Percentiles rank a stretch among this genome's conserved stretches.
phyloP scores from a whole-genome alignment of 23 tunicate genomes.

The Trididemnum miniatum region DNA sequence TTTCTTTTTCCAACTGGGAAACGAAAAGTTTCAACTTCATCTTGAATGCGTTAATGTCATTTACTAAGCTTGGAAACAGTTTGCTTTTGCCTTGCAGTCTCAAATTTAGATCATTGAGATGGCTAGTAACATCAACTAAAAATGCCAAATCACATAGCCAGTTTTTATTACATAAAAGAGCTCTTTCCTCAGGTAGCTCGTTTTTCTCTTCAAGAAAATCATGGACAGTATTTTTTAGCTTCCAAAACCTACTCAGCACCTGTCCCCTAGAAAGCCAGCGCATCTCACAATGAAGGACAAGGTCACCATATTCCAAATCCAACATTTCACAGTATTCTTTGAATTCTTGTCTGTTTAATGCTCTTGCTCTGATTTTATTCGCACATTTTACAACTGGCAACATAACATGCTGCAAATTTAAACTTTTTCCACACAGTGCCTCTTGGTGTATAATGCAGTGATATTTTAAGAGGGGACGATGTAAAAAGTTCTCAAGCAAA shows the following conservation, averaged over 20 bases:
- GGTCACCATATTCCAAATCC: neutral
- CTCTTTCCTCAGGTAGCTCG: neutral
- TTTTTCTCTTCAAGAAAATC: neutral
- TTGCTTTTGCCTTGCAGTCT: too few relatives aligned
- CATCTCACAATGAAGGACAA: constrained; percentile 1
- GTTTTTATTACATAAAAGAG: too few relatives aligned
- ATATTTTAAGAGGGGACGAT: neutral
- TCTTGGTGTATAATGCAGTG: constrained; percentile 5
- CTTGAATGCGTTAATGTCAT: too few relatives aligned
- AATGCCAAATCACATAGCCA: too few relatives aligned
- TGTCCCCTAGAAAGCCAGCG: constrained; percentile 5
- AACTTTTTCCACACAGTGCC: neutral
- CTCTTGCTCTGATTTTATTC: neutral
- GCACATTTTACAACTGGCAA: neutral
- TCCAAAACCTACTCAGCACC: neutral
- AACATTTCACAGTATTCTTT: neutral
- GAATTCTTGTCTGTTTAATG: constrained; percentile 2
- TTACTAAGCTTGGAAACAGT: too few relatives aligned
- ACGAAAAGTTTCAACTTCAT: too few relatives aligned
- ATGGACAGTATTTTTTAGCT: neutral
- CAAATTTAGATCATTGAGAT: too few relatives aligned
- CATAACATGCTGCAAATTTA: neutral
- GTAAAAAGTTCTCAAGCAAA: neutral
- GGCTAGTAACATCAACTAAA: too few relatives aligned
- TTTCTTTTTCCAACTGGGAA: too few relatives aligned